Base-by-base conservation (phyloP, 1,140 invertebrate species). In the Trichomalopsis sarcophagae region DNA sequence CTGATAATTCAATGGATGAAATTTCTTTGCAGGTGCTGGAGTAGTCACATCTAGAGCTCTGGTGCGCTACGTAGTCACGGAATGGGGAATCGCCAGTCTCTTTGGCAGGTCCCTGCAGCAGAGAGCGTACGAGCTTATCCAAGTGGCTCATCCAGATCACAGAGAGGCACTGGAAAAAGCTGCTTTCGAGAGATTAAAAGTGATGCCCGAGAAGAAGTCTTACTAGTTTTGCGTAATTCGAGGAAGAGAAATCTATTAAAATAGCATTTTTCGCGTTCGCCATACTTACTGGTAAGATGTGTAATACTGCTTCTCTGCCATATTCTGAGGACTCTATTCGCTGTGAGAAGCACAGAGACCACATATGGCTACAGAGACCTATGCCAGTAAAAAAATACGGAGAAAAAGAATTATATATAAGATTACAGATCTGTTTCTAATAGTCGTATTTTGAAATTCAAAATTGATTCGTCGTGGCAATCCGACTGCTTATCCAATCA, bases 101-200 rank as follows among this genome's bases (percentile, higher is more conserved):
- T 99, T 99, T 92, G 98, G 98, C n/a, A 98, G 98, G 91, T 96
- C 95, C 77, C 93, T 99, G 10, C 94, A 98, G 21, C 98, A 99
- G 91, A 93, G 98, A 87, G 98, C 98, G 2, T 96, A 98, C 91
- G 98, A 96, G 86, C 94, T 99, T 0, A 99, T 99, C 87, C 94
- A 97, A 74, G 96, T 99, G 50, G 96, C 98, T 1, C 98, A 99
- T 93, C 98, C 98, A 0, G 95, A 98, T 90, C 97, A 99, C 87
- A 95, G 98, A 85, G 97, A 98, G 90, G 86, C 92, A 0, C 93
- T 99, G 10, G 98, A 99, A 90, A 98, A 98, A 91, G 95, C 96
- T 2, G 96, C 98, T 2, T 99, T 97, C 90, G 97, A 99, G 90
- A 95, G 98, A 79, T 94, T 99, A 5, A 97, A 98, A 92, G 95